Evolutionary conservation across 2,797 vertebrate genomes (phyloP).

Genomic region (Alauda arvensis): DNA sequence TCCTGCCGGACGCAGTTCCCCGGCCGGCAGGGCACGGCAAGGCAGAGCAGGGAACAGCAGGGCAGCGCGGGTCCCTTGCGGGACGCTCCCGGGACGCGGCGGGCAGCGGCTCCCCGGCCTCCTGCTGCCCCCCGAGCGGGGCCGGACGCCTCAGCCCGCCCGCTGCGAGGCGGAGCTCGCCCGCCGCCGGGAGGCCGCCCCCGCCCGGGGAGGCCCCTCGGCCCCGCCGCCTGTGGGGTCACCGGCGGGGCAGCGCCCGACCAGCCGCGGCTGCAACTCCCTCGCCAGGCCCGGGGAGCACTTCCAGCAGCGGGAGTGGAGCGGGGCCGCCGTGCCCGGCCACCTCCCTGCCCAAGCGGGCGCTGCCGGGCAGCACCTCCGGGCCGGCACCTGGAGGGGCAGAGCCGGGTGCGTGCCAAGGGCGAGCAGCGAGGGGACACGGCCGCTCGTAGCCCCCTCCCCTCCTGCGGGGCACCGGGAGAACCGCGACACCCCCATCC

Average conservation of each 20-base stretch:
- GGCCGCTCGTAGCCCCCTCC: background rate
- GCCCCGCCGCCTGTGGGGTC: background rate
- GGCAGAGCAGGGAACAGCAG: background rate
- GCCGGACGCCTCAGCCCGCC: background rate
- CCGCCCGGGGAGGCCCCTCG: background rate
- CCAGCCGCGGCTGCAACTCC: background rate
- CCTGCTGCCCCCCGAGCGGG: background rate
- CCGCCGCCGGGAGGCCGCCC: background rate
- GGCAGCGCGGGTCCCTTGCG: background rate
- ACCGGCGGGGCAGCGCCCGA: background rate
- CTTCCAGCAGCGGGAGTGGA: background rate
- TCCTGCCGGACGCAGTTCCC: accelerated
- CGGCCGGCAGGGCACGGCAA: background rate
- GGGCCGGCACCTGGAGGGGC: background rate
- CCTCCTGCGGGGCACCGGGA: background rate
- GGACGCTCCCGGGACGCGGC: background rate
- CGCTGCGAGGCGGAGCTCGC: background rate
- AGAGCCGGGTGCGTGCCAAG: background rate
- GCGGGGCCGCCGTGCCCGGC: background rate
- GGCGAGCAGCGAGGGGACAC: background rate
- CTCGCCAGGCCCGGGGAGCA: background rate
- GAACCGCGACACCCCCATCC: background rate
- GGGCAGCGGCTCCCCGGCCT: background rate
- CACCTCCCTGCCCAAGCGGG: background rate
- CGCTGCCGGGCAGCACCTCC: background rate